phyloP scores from a whole-genome alignment of 2,113 vertebrate species.

The Dasypus novemcinctus region DNA sequence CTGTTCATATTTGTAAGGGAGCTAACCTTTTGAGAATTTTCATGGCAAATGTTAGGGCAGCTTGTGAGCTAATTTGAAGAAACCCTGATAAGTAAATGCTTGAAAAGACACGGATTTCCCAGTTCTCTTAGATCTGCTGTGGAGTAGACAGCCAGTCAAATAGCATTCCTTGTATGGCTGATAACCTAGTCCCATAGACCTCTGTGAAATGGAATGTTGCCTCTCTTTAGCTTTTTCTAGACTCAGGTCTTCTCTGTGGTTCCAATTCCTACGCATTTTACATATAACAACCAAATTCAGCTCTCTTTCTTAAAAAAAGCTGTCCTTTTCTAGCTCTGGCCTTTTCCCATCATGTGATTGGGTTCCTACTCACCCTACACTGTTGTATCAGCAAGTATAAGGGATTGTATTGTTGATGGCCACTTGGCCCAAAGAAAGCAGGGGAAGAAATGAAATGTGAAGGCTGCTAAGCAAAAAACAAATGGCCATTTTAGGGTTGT shows the following conservation, averaged over 20 bases:
- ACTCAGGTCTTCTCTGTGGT: not conserved
- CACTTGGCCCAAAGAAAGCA: not conserved
- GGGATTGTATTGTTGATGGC: not conserved
- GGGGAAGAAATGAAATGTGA: not conserved
- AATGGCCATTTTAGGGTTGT: not conserved
- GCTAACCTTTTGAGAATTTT: conserved; percentile 24
- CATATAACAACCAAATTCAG: not conserved
- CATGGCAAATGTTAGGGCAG: conserved; percentile 49
- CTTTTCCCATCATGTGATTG: not conserved
- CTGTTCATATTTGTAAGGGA: not conserved
- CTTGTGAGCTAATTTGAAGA: conserved; percentile 60
- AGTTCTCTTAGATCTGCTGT: not conserved
- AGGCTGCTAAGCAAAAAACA: not conserved
- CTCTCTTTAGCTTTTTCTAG: not conserved
- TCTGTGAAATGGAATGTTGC: not conserved
- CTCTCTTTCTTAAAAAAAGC: not conserved
- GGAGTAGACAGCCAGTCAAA: not conserved
- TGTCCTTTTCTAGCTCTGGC: not conserved
- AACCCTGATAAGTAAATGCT: conserved; percentile 8
- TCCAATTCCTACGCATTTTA: not conserved
- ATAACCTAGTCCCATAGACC: not conserved
- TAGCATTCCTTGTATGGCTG: not conserved
- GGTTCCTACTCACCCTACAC: not conserved
- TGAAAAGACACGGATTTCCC: not conserved
- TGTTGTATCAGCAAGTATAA: not conserved